These are phyloP conservation scores for Zenarchopterus dispar DNA, from an alignment of 2,797 vertebrate genomes.

Conservation along the genomic window DNA sequence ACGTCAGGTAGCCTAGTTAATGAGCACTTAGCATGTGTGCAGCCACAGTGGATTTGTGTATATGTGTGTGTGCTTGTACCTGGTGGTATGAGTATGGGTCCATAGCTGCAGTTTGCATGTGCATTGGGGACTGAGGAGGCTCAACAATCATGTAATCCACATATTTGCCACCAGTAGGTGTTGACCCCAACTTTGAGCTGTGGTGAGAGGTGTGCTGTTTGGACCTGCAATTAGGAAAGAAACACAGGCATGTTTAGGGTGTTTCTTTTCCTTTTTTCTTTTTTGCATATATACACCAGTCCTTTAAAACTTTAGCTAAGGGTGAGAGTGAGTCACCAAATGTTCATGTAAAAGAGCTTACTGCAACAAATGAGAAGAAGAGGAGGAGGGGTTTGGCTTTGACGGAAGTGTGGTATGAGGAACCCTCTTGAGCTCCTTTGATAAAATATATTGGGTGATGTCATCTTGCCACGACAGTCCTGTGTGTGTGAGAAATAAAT, in stretches of 20 bases:
- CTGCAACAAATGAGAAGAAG: slow-evolving; percentile 61
- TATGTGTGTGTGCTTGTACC: slow-evolving; percentile 68
- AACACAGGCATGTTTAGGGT: slow-evolving; percentile 1
- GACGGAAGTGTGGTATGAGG: slow-evolving; percentile 79
- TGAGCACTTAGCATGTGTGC: neutral
- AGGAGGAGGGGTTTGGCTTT: slow-evolving; percentile 59
- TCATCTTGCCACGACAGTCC: slow-evolving; percentile 96
- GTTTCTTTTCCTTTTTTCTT: neutral
- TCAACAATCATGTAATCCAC: slow-evolving; percentile 89
- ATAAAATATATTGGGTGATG: slow-evolving; percentile 94
- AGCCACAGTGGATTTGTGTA: neutral
- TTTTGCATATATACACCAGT: neutral
- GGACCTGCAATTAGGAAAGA: slow-evolving; percentile 61
- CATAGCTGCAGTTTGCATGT: slow-evolving; percentile 84
- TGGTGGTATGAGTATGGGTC: slow-evolving; percentile 90
- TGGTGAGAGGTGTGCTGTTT: slow-evolving; percentile 63
- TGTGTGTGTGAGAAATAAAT: slow-evolving; percentile 49
- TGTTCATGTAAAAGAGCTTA: slow-evolving; percentile 46
- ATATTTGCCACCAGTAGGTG: slow-evolving; percentile 80
- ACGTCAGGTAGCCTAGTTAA: neutral
- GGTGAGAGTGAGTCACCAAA: neutral
- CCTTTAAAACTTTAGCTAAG: too few species aligned
- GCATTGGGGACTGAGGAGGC: slow-evolving; percentile 78
- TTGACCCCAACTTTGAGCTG: slow-evolving; percentile 61
- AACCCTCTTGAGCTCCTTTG: slow-evolving; percentile 94